These are phyloP conservation scores for Euphonia xanthogaster DNA, from an alignment of 2,797 vertebrate genomes.

Conservation along the genomic window DNA sequence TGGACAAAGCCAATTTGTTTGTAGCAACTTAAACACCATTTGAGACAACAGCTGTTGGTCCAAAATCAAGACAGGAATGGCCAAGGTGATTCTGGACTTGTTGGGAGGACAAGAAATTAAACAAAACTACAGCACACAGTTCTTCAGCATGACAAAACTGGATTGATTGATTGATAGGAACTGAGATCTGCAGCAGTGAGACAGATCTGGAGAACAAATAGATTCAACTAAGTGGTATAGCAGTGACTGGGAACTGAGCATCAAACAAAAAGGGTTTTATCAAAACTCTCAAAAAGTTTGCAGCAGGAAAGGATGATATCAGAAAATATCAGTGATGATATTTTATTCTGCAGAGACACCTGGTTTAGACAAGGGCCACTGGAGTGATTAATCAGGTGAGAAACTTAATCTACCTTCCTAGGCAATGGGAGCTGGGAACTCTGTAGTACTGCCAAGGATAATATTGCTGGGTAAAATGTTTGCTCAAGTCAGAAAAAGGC, in stretches of 20 bases:
- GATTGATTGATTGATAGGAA: background rate
- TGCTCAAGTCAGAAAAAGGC: conserved; percentile 31
- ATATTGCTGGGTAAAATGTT: conserved; percentile 21
- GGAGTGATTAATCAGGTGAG: conserved; percentile 9
- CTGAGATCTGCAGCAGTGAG: background rate
- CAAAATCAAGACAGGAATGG: background rate
- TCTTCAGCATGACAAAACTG: background rate
- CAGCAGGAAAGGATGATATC: background rate
- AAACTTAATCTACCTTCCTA: conserved; percentile 33
- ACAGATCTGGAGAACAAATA: background rate
- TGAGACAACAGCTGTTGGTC: background rate
- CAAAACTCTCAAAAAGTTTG: background rate
- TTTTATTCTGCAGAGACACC: background rate
- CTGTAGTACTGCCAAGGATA: background rate
- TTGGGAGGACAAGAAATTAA: background rate
- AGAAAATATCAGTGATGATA: background rate
- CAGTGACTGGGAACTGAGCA: background rate
- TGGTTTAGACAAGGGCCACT: background rate
- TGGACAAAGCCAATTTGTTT: accelerated
- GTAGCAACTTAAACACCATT: background rate
- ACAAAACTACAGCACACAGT: background rate
- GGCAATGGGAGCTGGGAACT: background rate
- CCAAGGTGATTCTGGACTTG: background rate
- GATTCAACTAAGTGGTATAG: background rate
- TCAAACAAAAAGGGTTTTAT: background rate